phyloP scores from a whole-genome alignment of 2,888 invertebrate species.

The Synanthedon formicaeformis region DNA sequence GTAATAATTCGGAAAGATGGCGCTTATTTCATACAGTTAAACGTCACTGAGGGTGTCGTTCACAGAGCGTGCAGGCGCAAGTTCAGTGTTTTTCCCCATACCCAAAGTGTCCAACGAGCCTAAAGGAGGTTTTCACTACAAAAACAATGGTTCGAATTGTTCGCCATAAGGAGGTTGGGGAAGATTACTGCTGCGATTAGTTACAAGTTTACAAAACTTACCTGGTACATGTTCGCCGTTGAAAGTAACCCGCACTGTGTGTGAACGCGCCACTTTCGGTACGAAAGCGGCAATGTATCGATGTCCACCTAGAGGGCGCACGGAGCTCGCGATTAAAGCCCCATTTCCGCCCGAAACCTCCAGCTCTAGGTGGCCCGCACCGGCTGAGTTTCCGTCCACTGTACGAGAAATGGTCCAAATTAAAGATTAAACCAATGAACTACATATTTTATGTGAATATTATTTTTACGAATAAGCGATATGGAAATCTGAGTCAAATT shows the following conservation, averaged over 20 bases:
- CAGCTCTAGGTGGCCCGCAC: slow-evolving; percentile 95
- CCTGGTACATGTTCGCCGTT: slow-evolving; percentile 92
- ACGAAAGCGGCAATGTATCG: slow-evolving; percentile 93
- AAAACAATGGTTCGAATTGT: too few species aligned
- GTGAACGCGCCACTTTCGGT: slow-evolving; percentile 86
- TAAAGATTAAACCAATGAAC: neutral
- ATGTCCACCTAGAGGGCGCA: slow-evolving; percentile 89
- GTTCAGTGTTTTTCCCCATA: too few species aligned
- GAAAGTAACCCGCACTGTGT: slow-evolving; percentile 93
- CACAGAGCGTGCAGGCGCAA: too few species aligned
- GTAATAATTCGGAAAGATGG: too few species aligned
- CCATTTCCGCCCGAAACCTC: slow-evolving; percentile 84
- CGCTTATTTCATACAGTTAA: too few species aligned
- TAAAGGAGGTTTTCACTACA: too few species aligned
- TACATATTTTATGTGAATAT: neutral
- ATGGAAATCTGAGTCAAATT: too few species aligned
- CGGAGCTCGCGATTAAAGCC: slow-evolving; percentile 93
- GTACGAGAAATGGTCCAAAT: slow-evolving; percentile 14
- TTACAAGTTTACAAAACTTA: slow-evolving; percentile 56
- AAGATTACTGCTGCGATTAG: too few species aligned
- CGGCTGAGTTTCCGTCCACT: slow-evolving; percentile 97
- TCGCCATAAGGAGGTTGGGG: too few species aligned
- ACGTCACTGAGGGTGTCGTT: too few species aligned
- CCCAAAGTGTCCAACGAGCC: too few species aligned
- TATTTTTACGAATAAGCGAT: too few species aligned